Evolutionary conservation across 2,797 vertebrate species (phyloP).

Genomic region (Tinamus major): DNA sequence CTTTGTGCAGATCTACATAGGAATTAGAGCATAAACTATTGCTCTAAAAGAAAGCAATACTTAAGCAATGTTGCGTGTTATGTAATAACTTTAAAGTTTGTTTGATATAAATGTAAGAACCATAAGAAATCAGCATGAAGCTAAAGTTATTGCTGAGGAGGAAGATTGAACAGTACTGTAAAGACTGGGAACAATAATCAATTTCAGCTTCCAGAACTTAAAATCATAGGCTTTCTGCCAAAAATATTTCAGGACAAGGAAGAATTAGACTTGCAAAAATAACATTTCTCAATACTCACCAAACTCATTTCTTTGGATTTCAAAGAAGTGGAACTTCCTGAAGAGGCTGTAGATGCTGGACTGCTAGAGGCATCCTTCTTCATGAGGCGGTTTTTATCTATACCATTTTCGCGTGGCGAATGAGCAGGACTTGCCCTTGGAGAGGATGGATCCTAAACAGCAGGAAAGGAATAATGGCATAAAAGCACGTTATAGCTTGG

Average conservation of each 20-base stretch:
- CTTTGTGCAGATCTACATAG: background rate
- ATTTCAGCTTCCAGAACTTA: background rate
- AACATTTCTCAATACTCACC: slow-evolving; percentile 76
- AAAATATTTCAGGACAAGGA: background rate
- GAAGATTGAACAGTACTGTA: background rate
- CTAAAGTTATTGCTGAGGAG: background rate
- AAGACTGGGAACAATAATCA: background rate
- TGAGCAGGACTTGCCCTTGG: slow-evolving; percentile 85
- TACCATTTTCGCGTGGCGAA: slow-evolving; percentile 87
- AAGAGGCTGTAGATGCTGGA: slow-evolving; percentile 84
- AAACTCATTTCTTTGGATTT: slow-evolving; percentile 96
- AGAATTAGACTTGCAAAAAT: background rate
- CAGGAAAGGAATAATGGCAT: background rate
- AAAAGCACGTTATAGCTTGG: background rate
- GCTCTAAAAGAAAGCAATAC: background rate
- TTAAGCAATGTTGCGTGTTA: background rate
- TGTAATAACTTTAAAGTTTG: background rate
- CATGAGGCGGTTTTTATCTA: slow-evolving; percentile 84
- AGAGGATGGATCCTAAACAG: slow-evolving; percentile 83
- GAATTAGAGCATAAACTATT: background rate
- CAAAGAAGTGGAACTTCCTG: slow-evolving; percentile 91
- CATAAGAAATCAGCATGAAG: background rate
- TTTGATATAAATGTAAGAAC: background rate
- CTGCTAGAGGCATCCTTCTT: slow-evolving; percentile 88
- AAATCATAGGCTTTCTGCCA: background rate